phyloP scores from a whole-genome alignment of 2,113 vertebrate species.

The Bothrops jararaca region DNA sequence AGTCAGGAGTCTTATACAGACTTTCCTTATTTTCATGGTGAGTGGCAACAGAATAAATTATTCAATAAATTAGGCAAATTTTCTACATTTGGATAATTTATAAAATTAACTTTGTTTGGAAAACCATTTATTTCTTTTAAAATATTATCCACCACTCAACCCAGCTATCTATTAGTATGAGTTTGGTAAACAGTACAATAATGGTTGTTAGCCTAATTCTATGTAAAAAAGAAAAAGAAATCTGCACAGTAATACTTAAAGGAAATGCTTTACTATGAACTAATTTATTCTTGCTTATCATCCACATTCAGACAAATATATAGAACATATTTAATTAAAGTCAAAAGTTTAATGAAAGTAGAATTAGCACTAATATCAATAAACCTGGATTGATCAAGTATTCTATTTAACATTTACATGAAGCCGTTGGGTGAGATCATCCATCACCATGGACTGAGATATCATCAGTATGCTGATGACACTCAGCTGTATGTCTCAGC shows the following conservation, averaged over 20 bases:
- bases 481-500: too few relatives aligned
- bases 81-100: background rate
- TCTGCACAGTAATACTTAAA: conserved; percentile 17
- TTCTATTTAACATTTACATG: background rate
- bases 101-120: background rate
- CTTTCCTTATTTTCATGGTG: background rate
- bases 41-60: background rate
- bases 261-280: conserved; percentile 29
- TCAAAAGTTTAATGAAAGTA: conserved; percentile 41
- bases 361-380: conserved; percentile 7
- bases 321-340: conserved; percentile 20
- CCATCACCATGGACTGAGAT: too few relatives aligned
- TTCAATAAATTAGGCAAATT: background rate
- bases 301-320: conserved; percentile 36
- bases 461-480: background rate
- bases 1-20: background rate
- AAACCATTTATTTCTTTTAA: background rate
- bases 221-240: background rate
- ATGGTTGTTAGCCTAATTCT: background rate
- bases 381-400: background rate
- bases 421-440: too few relatives aligned
- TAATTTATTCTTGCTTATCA: conserved; percentile 30
- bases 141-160: background rate
- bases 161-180: conserved; percentile 9
- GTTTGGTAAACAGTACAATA: background rate